Evolutionary conservation across 2,888 invertebrate species (phyloP).

Genomic region (Cryptus viduatorius): DNA sequence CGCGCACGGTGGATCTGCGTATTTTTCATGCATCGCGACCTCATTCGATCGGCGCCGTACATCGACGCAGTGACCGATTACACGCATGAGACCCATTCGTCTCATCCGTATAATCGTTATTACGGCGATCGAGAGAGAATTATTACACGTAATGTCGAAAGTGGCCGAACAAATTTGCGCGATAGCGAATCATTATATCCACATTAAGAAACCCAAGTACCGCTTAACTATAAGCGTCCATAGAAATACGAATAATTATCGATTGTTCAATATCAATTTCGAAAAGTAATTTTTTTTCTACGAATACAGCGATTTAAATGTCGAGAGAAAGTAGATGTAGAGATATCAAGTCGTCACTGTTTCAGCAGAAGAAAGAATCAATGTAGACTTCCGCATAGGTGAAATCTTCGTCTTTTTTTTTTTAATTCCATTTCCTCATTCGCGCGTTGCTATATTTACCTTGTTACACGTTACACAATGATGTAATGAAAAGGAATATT

Average conservation of each 20-base stretch:
- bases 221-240: not conserved
- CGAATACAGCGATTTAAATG: not conserved
- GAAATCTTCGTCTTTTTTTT: no score
- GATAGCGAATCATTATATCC: not conserved
- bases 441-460: no score
- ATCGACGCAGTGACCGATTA: slow-evolving; percentile 3
- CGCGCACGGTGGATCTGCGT: not conserved
- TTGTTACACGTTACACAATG: no score
- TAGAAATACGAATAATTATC: not conserved
- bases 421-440: no score
- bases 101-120: slow-evolving; percentile 10
- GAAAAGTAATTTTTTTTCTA: not conserved
- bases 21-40: slow-evolving; percentile 17
- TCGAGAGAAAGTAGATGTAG: not conserved
- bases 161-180: not conserved
- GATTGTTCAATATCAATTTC: slow-evolving; percentile 7
- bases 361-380: not conserved
- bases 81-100: not conserved
- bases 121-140: slow-evolving; percentile 1
- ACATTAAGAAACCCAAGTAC: not conserved
- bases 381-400: no score
- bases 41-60: not conserved
- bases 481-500: no score
- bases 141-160: slow-evolving; percentile 5
- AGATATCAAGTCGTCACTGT: not conserved